Conservation (phyloP, 2,888 invertebrate species). For the Mesorhabditis belari region DNA sequence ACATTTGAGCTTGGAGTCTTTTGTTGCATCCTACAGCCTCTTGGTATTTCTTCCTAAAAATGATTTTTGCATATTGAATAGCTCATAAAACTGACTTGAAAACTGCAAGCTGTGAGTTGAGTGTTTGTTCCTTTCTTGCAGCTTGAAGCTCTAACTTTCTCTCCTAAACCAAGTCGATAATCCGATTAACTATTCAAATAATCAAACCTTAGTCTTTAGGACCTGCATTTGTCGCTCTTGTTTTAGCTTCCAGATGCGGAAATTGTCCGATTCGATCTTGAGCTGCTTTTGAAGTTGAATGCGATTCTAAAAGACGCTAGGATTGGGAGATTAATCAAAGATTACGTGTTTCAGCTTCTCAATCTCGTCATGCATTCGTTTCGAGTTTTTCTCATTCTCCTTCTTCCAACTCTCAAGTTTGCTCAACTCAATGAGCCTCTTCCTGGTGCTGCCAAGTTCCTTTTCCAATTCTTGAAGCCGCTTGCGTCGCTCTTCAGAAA, state of each 20-base stretch:
- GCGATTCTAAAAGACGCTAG: too few species aligned
- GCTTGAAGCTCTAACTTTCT: conserved; percentile 26
- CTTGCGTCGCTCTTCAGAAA: conserved; percentile 29
- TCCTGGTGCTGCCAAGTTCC: conserved; percentile 17
- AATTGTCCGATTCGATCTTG: conserved; percentile 23
- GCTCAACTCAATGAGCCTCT: conserved; percentile 16
- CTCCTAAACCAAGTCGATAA: conserved; percentile 6
- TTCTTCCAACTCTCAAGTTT: conserved; percentile 11
- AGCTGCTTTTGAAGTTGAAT: conserved; percentile 22
- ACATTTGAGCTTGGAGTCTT: background rate
- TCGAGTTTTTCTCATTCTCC: conserved; percentile 7
- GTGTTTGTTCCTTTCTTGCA: conserved; percentile 12
- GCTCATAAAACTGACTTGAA: too few species aligned
- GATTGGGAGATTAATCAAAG: too few species aligned
- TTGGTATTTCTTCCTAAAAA: background rate
- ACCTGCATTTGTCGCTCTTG: conserved; percentile 24
- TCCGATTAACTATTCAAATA: background rate
- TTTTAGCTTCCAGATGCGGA: conserved; percentile 15
- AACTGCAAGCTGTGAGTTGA: conserved; percentile 24
- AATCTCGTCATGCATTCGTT: conserved; percentile 12
- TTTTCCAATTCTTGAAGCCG: conserved; percentile 25
- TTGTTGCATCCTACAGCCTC: background rate
- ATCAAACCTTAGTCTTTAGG: conserved; percentile 19
- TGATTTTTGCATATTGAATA: too few species aligned
- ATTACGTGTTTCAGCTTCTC: conserved; percentile 9